phyloP scores from a whole-genome alignment of 2,888 invertebrate genomes.

The Andricus quercusramuli region DNA sequence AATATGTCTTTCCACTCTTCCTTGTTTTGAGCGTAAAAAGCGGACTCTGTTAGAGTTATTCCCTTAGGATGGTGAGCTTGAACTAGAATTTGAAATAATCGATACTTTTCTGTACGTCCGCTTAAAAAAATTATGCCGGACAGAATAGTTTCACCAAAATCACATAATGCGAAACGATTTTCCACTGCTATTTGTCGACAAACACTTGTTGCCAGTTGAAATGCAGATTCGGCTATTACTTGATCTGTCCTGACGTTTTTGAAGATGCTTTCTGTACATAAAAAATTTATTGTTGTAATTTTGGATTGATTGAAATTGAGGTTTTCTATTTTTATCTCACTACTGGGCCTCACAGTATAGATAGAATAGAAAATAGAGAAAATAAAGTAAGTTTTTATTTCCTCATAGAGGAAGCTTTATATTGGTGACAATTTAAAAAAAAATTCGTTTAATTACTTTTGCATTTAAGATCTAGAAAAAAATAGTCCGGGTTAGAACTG shows the following conservation, averaged over 20 bases:
- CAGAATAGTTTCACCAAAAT: constrained; percentile 80
- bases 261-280: constrained; percentile 57
- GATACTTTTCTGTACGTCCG: constrained; percentile 74
- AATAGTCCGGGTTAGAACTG: too few species aligned
- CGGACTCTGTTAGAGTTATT: constrained; percentile 66
- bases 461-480: too few species aligned
- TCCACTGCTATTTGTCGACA: constrained; percentile 80
- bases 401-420: too few species aligned
- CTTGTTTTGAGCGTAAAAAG: constrained; percentile 77
- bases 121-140: constrained; percentile 77
- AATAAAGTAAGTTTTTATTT: too few species aligned
- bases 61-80: constrained; percentile 80
- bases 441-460: too few species aligned
- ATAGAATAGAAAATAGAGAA: too few species aligned
- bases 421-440: too few species aligned
- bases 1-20: constrained; percentile 78
- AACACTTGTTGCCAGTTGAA: constrained; percentile 62
- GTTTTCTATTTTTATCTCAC: constrained; percentile 19
- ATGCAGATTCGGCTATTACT: constrained; percentile 60
- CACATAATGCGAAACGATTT: constrained; percentile 80
- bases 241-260: constrained; percentile 54
- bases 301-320: neutral
- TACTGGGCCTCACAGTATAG: neutral
- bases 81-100: constrained; percentile 80
- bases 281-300: constrained; percentile 44